A percentile compares a stretch with the other conserved stretches of the same genome.
phyloP scores from a whole-genome alignment of 2,888 invertebrate species.

The Tribolium freemani region DNA sequence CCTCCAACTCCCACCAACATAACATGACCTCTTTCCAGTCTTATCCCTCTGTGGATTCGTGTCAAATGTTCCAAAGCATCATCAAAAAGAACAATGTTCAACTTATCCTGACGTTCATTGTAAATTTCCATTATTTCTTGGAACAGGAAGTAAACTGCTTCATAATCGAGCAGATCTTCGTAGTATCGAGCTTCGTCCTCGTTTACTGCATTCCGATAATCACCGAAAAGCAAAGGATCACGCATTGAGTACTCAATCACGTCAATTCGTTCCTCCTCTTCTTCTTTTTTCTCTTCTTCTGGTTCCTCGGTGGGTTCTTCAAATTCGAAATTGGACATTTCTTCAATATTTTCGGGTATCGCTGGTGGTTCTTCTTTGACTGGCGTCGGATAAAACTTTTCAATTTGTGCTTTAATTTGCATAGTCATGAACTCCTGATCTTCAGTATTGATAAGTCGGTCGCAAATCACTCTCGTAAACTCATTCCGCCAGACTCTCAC shows the following conservation, averaged over 20 bases:
- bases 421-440: slow-evolving; percentile 76
- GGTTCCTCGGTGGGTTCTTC: slow-evolving; percentile 47
- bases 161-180: slow-evolving; percentile 91
- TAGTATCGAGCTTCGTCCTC: slow-evolving; percentile 86
- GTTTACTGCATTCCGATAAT: slow-evolving; percentile 87
- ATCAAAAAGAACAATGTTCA: slow-evolving; percentile 90
- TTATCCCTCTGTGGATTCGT: slow-evolving; percentile 85
- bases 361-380: slow-evolving; percentile 57
- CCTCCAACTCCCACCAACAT: slow-evolving; percentile 92
- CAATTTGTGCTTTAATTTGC: slow-evolving; percentile 75
- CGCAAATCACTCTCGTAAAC: slow-evolving; percentile 88
- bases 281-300: slow-evolving; percentile 62
- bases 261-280: slow-evolving; percentile 63
- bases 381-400: slow-evolving; percentile 71
- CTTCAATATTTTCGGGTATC: slow-evolving; percentile 18
- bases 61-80: slow-evolving; percentile 94
- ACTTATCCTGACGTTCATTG: slow-evolving; percentile 80
- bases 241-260: slow-evolving; percentile 79
- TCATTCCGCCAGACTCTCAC: slow-evolving; percentile 94
- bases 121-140: slow-evolving; percentile 92
- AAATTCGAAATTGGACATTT: slow-evolving; percentile 32
- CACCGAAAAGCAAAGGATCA: slow-evolving; percentile 90
- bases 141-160: slow-evolving; percentile 88
- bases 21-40: slow-evolving; percentile 87
- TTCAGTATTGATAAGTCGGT: slow-evolving; percentile 81